Conservation (phyloP, 2,113 vertebrate genomes). For the Coracopsis vasa region DNA sequence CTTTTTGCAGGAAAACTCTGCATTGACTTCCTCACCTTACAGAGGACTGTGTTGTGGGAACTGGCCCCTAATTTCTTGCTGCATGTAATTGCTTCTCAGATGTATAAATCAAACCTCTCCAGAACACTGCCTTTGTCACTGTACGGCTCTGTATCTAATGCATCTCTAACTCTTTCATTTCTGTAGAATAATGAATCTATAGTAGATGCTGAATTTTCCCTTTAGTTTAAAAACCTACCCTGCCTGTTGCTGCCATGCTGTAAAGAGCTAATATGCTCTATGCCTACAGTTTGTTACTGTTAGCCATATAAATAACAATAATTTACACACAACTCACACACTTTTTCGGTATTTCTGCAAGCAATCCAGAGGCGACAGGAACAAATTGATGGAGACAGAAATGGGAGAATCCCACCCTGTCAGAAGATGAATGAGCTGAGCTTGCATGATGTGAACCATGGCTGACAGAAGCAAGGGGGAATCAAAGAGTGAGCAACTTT, state of each 20-base stretch:
- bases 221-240: neutral
- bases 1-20: neutral
- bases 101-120: neutral
- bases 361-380: constrained; percentile 57
- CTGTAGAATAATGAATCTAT: neutral
- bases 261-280: neutral
- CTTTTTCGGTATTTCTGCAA: neutral
- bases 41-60: accelerated
- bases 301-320: neutral
- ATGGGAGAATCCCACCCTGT: constrained; percentile 71
- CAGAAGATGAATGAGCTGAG: constrained; percentile 77
- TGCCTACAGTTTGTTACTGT: neutral
- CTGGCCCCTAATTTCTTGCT: neutral
- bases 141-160: accelerated
- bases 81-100: neutral
- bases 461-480: constrained; percentile 74
- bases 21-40: neutral
- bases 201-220: neutral
- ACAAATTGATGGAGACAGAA: constrained; percentile 70
- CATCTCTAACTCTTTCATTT: neutral
- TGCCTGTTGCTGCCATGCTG: neutral
- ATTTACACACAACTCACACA: constrained; percentile 21
- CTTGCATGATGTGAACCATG: constrained; percentile 73
- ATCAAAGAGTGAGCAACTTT: constrained; percentile 80
- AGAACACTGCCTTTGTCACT: neutral